A percentile compares a stretch with the other conserved stretches of the same genome.
Conservation (phyloP, 1,140 invertebrate species). For the Rhizoglyphus robini region DNA sequence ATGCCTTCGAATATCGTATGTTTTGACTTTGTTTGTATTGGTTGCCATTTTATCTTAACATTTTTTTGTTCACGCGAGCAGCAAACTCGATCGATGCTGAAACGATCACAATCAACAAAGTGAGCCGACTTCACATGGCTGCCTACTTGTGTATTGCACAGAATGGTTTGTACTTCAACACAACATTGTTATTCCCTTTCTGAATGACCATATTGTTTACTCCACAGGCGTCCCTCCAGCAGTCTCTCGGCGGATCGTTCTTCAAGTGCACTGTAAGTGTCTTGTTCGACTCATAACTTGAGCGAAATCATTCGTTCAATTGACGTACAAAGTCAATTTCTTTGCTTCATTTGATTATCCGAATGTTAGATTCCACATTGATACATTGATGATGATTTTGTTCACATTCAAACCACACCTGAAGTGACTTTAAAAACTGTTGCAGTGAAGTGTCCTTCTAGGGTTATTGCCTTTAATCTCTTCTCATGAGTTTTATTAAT, state of each 20-base stretch:
- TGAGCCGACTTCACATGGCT: conserved; percentile 76
- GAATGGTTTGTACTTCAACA: conserved; percentile 30
- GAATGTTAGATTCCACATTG: too few species aligned
- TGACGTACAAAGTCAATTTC: too few species aligned
- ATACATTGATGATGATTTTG: too few species aligned
- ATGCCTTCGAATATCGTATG: conserved; percentile 22
- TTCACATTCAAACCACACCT: too few species aligned
- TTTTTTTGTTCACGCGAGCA: conserved; percentile 4
- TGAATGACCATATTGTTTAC: not conserved
- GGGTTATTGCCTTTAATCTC: too few species aligned
- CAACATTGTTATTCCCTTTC: not conserved
- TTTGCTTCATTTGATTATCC: too few species aligned
- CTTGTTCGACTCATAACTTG: too few species aligned
- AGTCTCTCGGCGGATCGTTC: conserved; percentile 56
- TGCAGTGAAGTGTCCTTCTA: too few species aligned
- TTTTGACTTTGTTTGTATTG: not conserved
- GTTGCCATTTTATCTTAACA: not conserved
- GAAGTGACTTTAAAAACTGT: too few species aligned
- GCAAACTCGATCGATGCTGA: conserved; percentile 18
- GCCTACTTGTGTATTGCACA: conserved; percentile 73
- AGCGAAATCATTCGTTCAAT: too few species aligned
- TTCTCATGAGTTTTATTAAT: too few species aligned
- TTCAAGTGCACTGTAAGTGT: conserved; percentile 65
- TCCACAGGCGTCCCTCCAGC: conserved; percentile 48
- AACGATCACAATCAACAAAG: conserved; percentile 58